Evolutionary conservation across 2,888 invertebrate species (phyloP).

Genomic region (Lydus trimaculatus): DNA sequence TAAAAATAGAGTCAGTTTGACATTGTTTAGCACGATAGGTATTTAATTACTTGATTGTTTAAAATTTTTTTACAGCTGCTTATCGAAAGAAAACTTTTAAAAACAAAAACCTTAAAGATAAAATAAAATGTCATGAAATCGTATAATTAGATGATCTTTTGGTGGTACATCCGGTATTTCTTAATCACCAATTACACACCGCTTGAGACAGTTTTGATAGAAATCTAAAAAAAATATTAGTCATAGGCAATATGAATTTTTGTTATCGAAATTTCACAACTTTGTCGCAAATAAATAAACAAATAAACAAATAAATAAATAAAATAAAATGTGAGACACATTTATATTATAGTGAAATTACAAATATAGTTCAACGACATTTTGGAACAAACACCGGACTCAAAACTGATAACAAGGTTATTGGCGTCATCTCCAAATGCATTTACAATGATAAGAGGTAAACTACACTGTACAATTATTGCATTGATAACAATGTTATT

Average conservation of each 20-base stretch:
- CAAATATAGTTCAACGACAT: conserved; percentile 42
- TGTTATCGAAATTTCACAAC: background rate
- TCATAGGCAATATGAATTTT: background rate
- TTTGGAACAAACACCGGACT: conserved; percentile 46
- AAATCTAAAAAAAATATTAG: background rate
- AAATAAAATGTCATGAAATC: background rate
- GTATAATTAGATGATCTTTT: background rate
- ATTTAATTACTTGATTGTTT: no score
- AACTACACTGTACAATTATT: conserved; percentile 35
- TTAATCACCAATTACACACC: background rate
- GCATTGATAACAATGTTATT: conserved; percentile 26
- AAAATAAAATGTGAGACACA: background rate
- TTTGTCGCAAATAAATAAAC: background rate
- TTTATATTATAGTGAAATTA: conserved; percentile 23
- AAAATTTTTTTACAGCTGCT: background rate
- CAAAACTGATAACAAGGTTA: conserved; percentile 52
- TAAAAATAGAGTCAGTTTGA: no score
- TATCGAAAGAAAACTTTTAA: background rate
- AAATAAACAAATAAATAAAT: background rate
- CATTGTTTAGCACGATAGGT: no score
- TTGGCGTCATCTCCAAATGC: conserved; percentile 52
- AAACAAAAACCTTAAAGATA: background rate
- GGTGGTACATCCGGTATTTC: background rate
- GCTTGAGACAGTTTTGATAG: background rate
- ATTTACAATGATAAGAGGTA: conserved; percentile 46